Base-by-base conservation (phyloP, 37 sponge, comb jelly and placozoan species). In the Beroe forskalii region DNA sequence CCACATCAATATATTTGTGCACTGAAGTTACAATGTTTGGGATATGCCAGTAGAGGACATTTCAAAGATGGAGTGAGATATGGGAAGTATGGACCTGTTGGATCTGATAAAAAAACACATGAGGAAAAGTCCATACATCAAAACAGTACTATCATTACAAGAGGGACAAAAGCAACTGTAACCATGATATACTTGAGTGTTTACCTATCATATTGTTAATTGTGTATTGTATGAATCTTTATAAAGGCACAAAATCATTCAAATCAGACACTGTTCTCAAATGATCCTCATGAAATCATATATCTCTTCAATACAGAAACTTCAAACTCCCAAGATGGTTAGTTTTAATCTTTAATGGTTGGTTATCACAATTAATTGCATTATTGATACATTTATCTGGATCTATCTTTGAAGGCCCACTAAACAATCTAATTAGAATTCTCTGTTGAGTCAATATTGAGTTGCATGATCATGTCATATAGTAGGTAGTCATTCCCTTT, bases 81-180 rank as follows among this genome's bases (percentile, higher is more conserved):
- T 24, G 86, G 86, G 55, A 80, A 80, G 27, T 80, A 80, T 25
- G 86, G 86, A n/a, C 86, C 86, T 42, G 86, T 80, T 23, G 86
- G 86, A 38, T 80, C 86, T 0, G 86, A 80, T 38, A 80, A 80
- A n/a, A 80, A 80, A 37, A 80, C 86, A 40, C 48, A 80, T 4
- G 27, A 44, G 1, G 86, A 80, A 25, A 80, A 44, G n/a, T 9
- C n/a, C 86, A 80, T 37, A 80, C 40, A 41, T 4, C 86, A 6
- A 39, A 80, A 37, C 86, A 80, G 8, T 80, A 38, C 55, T 17
- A 38, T 41, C 27, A 80, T 0, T 80, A 23, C 28, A 80, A 43
- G 4, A 44, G 55, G 9, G 12, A 43, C 14, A 80, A 80, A 8
- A 43, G 28, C 42, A 3, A 19, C 19, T 23, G 22, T 19, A 3